Percentiles rank a stretch among this genome's conserved stretches.
Evolutionary conservation across 2,888 invertebrate genomes (phyloP).

Genomic region (Hedychridium roseum): DNA sequence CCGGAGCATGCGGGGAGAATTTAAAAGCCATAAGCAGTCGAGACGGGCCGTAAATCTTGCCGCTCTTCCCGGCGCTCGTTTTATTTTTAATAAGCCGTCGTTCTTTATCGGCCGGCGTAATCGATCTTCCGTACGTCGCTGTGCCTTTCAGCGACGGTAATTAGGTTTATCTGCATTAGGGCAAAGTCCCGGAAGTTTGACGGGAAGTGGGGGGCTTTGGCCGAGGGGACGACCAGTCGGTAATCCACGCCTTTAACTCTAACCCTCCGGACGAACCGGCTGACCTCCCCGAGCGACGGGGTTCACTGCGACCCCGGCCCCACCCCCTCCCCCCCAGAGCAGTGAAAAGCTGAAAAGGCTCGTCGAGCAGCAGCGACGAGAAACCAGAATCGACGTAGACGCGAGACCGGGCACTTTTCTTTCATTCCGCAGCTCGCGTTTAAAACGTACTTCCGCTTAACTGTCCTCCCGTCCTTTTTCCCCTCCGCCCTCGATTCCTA

Average conservation of each 20-base stretch:
- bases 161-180: neutral
- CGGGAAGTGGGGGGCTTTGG: neutral
- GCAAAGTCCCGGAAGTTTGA: neutral
- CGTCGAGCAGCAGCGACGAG: constrained; percentile 21
- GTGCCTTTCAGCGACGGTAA: too few species aligned
- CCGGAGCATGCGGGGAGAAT: constrained; percentile 19
- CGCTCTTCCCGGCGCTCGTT: neutral
- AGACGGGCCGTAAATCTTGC: constrained; percentile 29
- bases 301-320: constrained; percentile 24
- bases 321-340: constrained; percentile 21
- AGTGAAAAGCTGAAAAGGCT: constrained; percentile 30
- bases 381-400: constrained; percentile 30
- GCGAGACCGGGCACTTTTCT: constrained; percentile 20
- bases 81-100: too few species aligned
- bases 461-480: constrained; percentile 22
- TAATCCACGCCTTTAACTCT: constrained; percentile 20
- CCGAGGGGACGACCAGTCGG: too few species aligned
- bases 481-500: constrained; percentile 24
- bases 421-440: constrained; percentile 17
- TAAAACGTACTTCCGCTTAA: constrained; percentile 26
- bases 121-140: too few species aligned
- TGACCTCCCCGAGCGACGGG: constrained; percentile 22
- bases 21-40: constrained; percentile 26
- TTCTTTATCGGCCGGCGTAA: too few species aligned
- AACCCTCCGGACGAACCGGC: constrained; percentile 23